Conservation (phyloP, 1,140 invertebrate genomes). For the Microplitis demolitor region DNA sequence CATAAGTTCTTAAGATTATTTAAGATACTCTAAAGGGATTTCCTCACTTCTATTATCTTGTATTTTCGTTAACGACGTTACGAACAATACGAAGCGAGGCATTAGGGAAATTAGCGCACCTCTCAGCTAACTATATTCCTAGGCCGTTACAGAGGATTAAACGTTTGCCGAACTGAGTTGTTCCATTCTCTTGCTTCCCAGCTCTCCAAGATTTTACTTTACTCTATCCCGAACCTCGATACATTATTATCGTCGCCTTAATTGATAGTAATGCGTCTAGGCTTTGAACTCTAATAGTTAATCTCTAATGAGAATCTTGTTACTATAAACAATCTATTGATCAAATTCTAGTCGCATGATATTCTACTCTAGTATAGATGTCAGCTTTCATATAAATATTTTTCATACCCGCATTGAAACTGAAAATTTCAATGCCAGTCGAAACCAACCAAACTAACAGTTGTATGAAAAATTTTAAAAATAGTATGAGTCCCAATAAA, state of each 20-base stretch:
- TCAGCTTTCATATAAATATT: too few species aligned
- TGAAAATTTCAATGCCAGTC: too few species aligned
- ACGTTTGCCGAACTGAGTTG: conserved; percentile 16
- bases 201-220: neutral
- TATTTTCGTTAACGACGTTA: conserved; percentile 24
- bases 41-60: neutral
- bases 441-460: too few species aligned
- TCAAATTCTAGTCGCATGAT: too few species aligned
- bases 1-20: too few species aligned
- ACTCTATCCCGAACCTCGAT: conserved; percentile 7
- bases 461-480: too few species aligned
- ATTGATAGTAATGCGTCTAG: conserved; percentile 40
- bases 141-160: conserved; percentile 30
- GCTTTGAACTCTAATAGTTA: conserved; percentile 22
- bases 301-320: conserved; percentile 21
- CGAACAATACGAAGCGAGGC: conserved; percentile 24
- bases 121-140: conserved; percentile 15
- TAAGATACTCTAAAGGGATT: neutral
- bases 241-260: conserved; percentile 27
- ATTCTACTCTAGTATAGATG: too few species aligned
- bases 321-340: neutral
- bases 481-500: too few species aligned
- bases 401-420: too few species aligned
- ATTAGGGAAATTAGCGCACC: conserved; percentile 33
- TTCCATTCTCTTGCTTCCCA: conserved; percentile 2